Percentiles rank a stretch among this genome's conserved stretches.
Conservation (phyloP, 2,797 vertebrate genomes). For the Alectoris magna region DNA sequence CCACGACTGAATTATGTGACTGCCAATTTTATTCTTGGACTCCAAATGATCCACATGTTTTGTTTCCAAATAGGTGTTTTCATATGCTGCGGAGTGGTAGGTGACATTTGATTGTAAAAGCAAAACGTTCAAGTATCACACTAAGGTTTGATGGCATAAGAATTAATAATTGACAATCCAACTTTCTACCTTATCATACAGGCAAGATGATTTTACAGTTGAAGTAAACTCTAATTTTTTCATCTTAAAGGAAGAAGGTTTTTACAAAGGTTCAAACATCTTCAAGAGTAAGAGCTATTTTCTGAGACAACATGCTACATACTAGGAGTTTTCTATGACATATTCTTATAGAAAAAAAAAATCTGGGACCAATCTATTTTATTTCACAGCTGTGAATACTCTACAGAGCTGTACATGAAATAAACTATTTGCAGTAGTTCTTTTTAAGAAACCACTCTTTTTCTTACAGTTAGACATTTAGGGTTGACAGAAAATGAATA, state of each 20-base stretch:
- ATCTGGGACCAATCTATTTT: neutral
- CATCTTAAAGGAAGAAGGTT: neutral
- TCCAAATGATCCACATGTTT: neutral
- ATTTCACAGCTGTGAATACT: constrained; percentile 19
- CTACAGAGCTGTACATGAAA: neutral
- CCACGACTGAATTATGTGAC: constrained; percentile 26
- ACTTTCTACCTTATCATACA: neutral
- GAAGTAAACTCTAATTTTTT: neutral
- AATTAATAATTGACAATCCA: neutral
- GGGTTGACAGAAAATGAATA: neutral
- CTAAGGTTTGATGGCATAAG: neutral
- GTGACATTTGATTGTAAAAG: neutral
- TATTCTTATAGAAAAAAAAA: neutral
- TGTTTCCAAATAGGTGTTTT: constrained; percentile 30
- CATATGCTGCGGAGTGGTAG: neutral
- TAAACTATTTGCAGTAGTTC: neutral
- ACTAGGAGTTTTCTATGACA: neutral
- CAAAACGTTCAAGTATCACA: neutral
- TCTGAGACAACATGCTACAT: neutral
- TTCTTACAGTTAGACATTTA: neutral
- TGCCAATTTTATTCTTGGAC: constrained; percentile 33
- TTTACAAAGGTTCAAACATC: neutral
- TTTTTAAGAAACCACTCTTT: neutral
- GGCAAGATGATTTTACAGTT: neutral
- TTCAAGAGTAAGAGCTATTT: neutral